phyloP scores from a whole-genome alignment of 2,888 invertebrate genomes.

The Congeria kusceri region DNA sequence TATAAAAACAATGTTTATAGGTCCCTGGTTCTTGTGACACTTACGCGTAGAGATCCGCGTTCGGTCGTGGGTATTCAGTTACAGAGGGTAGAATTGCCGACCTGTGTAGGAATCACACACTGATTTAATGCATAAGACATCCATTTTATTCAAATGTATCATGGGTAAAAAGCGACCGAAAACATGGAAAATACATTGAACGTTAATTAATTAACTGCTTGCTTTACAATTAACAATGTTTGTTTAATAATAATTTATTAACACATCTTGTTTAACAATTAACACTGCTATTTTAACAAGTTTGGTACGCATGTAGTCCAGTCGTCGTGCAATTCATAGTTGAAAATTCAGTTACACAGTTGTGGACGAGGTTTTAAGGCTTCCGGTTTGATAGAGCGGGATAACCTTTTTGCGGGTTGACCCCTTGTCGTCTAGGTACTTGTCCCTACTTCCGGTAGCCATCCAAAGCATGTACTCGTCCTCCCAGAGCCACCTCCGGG shows the following conservation, averaged over 20 bases:
- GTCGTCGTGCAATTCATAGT: background rate
- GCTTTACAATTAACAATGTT: too few species aligned
- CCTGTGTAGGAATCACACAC: background rate
- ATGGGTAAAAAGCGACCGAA: too few species aligned
- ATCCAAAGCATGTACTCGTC: constrained; percentile 72
- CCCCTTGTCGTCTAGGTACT: constrained; percentile 35
- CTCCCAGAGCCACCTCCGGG: constrained; percentile 74
- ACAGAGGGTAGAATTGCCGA: constrained; percentile 15
- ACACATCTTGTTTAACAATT: too few species aligned
- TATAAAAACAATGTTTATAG: background rate
- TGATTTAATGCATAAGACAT: too few species aligned
- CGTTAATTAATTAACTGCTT: too few species aligned
- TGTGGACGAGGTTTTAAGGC: too few species aligned
- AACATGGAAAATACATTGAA: too few species aligned
- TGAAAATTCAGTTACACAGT: too few species aligned
- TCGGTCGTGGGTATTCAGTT: constrained; percentile 40
- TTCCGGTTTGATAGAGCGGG: background rate
- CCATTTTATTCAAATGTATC: too few species aligned
- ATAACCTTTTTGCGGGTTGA: constrained; percentile 15
- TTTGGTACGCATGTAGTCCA: background rate
- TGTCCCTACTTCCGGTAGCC: constrained; percentile 45
- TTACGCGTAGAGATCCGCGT: constrained; percentile 53
- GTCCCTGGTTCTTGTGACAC: constrained; percentile 14
- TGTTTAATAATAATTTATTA: too few species aligned
- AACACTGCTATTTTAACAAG: too few species aligned